Evolutionary conservation across 2,888 invertebrate species (phyloP), one percentile per base, ranked within the genome.

Genomic region (Stenodema calcarata): DNA sequence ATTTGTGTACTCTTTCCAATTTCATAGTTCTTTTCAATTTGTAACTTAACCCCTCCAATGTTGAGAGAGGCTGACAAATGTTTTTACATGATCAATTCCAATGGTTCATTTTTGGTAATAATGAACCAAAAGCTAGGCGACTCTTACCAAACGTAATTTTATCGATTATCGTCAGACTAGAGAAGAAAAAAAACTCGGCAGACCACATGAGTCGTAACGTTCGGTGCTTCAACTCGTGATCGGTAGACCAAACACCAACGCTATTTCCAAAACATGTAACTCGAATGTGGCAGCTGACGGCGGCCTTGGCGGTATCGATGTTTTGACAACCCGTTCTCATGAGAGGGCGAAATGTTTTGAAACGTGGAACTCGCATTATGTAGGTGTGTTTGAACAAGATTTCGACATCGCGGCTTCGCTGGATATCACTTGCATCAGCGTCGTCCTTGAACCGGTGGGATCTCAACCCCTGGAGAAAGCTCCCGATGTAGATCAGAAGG

Each of bases 401-500:
- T 73, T 73, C 73, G 30, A 73, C 73, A 73, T 35, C 62, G n/a
- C 42, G 6, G 28, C 12, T n/a, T n/a, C 35, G 73, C 73, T 16
- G 35, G 73, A 73, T 73, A 73, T 73, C 35, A 73, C 73, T 73
- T 73, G 41, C 73, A 73, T 30, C 73, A 73, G 35, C 7, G 9
- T 54, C 73, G 41, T 73, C 73, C 73, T 73, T 73, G 73, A 73
- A 73, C 73, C 73, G 41, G 35, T 73, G 35, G 62, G 62, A 27
- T 27, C 27, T 27, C 4, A 27, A 23, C 23, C 62, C 23, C 6
- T 2, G 27, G 62, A 62, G 7, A 62, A 27, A 50, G 50, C n/a
- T 18, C 50, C 54, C 62, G 11, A 35, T 23, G 62, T 27, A 23
- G 23, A 23, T 44, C 78, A 44, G 78, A 44, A 78, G 44, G 78